Base-by-base conservation (phyloP, 2,888 invertebrate species). In the Antheraea assamensis region DNA sequence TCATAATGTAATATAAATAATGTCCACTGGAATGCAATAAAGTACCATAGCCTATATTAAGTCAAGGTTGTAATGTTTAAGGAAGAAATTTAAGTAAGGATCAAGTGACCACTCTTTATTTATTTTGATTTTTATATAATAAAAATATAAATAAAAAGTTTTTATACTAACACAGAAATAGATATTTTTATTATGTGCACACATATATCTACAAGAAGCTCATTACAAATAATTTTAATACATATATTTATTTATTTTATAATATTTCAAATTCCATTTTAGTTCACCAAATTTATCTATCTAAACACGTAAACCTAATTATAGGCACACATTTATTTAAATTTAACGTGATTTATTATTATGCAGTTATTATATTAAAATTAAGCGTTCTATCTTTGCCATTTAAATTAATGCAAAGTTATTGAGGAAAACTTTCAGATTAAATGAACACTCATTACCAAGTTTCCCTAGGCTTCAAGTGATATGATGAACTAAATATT, bases 291-390 rank as follows among this genome's bases (percentile, higher is more conserved):
- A 84, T 88, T 89, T 88, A 88, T 77, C 86, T 88, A 88, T 83
- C 88, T 90, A 91, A 81, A 90, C 85, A 90, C 87, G 80, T 88
- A 89, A 82, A 88, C 82, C 87, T 90, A 91, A 42, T 87, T 81
- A 85, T 91, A 93, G 92, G 92, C 92, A 93, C 92, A 91, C 88
- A 91, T 90, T 90, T 89, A 90, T 86, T 87, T 86, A 83, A 79
- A 82, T 82, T 86, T 78, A 78, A 58, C 15, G 35, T 35, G 71
- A 58, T 71, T 52, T 61, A 61, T 72, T 47, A 77, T 75, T 73
- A 74, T 52, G 27, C 8, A 31, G 27, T 64, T 64, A 30, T 73
- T 27, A 64, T 66, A 55, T 19, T 27, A 64, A 64, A 30, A 64
- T 30, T 17, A 27, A 64, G 19, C 30, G 17, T 30, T 64, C 30